Evolutionary conservation across 2,113 vertebrate species (phyloP), one percentile per base, ranked within the genome.

Genomic region (Anoplopoma fimbria): DNA sequence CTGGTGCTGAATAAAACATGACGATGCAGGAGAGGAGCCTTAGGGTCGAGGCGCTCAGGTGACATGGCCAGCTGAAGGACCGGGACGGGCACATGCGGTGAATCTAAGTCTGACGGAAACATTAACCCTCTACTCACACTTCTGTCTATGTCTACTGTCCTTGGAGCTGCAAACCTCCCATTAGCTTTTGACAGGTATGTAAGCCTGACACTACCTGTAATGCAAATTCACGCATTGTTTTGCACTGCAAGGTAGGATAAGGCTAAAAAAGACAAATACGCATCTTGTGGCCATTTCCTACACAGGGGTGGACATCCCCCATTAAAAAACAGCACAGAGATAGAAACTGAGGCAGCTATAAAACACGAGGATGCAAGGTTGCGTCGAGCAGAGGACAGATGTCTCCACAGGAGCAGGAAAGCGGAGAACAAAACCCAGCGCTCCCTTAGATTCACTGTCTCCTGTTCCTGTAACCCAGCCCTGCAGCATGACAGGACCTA

Each of bases 1-100:
- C 92, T 90, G 85, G 80, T 85, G 79, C 71, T 96, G 94, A 96
- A 97, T 96, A 96, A 97, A 97, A 96, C 94, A 97, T 95, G 89
- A 94, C 91, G 75, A 92, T 83, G 87, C 93, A 81, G 93, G 93
- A 89, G 93, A 87, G 83, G 84, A 90, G 94, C 92, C 67, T 69
- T 92, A 81, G 87, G 67, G 91, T 92, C 58, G 49, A 85, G 87
- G 91, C 79, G 85, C 92, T 96, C 94, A 69, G 88, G 93, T 96
- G 94, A 94, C 95, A 88, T 86, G 85, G 88, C 86, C 86, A 85
- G 92, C 21, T 89, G 27, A 92, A 87, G 93, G 92, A 25, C 23
- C 60, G n/a, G 15, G 12, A 90, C 77, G 75, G 78, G 85, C 74
- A 88, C 88, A 89, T 72, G 84, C 76, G 75, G 76, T 82, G 53